Conservation (phyloP, 2,113 vertebrate genomes). For the Hystrix cristata region DNA sequence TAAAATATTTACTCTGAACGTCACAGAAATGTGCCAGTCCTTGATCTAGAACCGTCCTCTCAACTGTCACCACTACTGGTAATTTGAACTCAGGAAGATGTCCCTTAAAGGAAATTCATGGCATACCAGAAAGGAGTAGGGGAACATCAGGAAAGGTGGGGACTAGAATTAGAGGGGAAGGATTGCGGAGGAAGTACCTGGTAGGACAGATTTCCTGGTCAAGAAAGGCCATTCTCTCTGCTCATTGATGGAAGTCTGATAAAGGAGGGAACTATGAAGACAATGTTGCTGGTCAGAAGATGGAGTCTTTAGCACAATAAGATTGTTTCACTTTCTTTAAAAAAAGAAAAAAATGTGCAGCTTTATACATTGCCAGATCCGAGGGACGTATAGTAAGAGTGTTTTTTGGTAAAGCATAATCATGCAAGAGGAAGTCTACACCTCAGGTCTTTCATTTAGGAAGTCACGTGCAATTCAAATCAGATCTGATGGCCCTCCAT, state of each 20-base stretch:
- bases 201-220: not conserved
- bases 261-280: not conserved
- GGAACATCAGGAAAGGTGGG: not conserved
- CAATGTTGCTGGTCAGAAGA: not conserved
- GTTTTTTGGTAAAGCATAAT: slow-evolving; percentile 30
- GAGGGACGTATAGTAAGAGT: not conserved
- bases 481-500: not conserved
- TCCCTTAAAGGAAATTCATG: not conserved
- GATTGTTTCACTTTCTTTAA: not conserved
- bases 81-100: not conserved
- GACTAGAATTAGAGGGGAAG: not conserved
- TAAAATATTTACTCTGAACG: not conserved
- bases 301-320: slow-evolving; percentile 19
- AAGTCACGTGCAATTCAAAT: slow-evolving; percentile 50
- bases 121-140: not conserved
- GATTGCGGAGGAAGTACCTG: not conserved
- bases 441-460: not conserved
- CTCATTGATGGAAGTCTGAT: not conserved
- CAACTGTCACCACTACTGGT: not conserved
- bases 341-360: not conserved
- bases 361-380: not conserved
- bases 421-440: not conserved
- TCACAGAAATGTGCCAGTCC: not conserved
- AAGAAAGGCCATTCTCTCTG: not conserved
- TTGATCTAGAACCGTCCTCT: not conserved